A percentile compares a stretch with the other conserved stretches of the same genome.
Conservation (phyloP, 2,797 vertebrate genomes). For the Propithecus deckenii region DNA sequence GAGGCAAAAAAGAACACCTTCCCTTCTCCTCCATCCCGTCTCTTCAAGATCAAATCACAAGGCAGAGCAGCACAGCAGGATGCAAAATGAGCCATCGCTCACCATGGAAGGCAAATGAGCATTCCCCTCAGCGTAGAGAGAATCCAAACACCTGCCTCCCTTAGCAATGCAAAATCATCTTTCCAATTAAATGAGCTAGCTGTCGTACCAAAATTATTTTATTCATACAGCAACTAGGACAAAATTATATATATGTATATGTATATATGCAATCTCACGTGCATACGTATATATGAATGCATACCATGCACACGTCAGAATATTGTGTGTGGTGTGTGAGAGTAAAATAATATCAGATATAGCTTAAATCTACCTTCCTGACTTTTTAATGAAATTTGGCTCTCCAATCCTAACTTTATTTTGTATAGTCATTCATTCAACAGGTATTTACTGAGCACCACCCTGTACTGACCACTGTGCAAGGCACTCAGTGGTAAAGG, state of each 20-base stretch:
- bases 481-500: not conserved
- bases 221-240: not conserved
- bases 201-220: not conserved
- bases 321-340: not conserved
- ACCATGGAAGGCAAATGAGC: not conserved
- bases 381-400: not conserved
- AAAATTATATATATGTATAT: not conserved
- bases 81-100: not conserved
- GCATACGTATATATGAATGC: not conserved
- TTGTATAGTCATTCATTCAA: not conserved
- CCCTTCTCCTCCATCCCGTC: not conserved
- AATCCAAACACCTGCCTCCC: not conserved
- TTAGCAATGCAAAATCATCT: not conserved
- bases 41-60: not conserved
- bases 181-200: not conserved
- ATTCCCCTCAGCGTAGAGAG: not conserved
- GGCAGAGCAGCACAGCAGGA: not conserved
- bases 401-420: not conserved
- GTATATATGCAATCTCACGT: not conserved
- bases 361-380: not conserved
- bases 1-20: not conserved
- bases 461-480: not conserved
- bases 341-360: not conserved
- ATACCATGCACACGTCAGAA: not conserved
- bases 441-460: not conserved